Conservation (phyloP, 2,797 vertebrate genomes). For the Crossoptilon crossoptilon region DNA sequence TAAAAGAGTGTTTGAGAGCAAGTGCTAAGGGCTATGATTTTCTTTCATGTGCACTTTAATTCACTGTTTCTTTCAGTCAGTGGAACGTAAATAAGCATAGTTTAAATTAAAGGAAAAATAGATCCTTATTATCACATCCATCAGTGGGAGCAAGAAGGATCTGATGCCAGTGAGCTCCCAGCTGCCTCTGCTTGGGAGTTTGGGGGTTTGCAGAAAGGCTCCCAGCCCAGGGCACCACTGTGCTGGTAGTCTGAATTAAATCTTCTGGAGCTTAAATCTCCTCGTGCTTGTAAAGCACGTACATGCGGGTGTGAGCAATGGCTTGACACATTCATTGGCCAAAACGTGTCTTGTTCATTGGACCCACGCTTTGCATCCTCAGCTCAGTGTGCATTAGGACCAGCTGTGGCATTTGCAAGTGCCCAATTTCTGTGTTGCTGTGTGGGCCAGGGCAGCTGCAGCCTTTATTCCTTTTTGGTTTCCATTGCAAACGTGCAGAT, state of each 20-base stretch:
- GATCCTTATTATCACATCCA: conserved; percentile 24
- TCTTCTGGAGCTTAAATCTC: neutral
- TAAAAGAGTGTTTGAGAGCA: conserved; percentile 36
- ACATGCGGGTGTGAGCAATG: neutral
- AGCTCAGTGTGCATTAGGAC: fast-evolving
- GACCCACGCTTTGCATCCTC: fast-evolving
- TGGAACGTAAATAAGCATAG: conserved; percentile 35
- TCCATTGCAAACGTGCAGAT: fast-evolving
- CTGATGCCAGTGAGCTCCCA: neutral
- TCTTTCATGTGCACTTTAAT: conserved; percentile 68
- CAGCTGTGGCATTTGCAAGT: neutral
- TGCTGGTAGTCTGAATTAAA: neutral
- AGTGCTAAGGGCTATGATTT: conserved; percentile 53
- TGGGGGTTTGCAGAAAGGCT: neutral
- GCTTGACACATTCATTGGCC: neutral
- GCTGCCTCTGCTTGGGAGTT: neutral
- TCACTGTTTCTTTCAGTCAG: conserved; percentile 58
- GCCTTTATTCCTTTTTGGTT: fast-evolving
- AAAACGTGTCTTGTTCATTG: fast-evolving
- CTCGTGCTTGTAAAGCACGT: neutral
- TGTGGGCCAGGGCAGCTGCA: fast-evolving
- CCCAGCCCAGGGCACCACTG: neutral
- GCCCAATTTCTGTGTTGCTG: fast-evolving
- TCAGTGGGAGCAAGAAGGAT: neutral
- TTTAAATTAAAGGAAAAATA: conserved; percentile 61